Conservation (phyloP, 2,888 invertebrate species). For the Idaea straminata region DNA sequence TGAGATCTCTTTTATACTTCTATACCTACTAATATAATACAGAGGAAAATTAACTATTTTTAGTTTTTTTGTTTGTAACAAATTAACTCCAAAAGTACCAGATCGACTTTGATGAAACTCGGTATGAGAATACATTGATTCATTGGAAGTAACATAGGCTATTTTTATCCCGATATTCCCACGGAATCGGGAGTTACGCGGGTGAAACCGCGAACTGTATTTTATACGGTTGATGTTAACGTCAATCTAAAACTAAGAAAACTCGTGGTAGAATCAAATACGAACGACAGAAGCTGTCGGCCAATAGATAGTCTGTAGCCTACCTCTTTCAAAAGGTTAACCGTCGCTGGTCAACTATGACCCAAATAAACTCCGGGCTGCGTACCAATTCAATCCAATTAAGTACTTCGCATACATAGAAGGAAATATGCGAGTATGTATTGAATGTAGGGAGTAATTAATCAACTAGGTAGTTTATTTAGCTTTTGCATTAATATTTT, state of each 20-base stretch:
- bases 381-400: conserved; percentile 69
- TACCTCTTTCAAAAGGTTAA: conserved; percentile 41
- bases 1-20: too few relatives aligned
- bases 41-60: too few relatives aligned
- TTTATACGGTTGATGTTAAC: too few relatives aligned
- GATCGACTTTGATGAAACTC: too few relatives aligned
- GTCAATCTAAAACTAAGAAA: not conserved
- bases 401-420: conserved; percentile 56
- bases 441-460: not conserved
- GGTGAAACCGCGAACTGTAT: too few relatives aligned
- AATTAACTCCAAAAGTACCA: too few relatives aligned
- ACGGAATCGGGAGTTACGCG: too few relatives aligned
- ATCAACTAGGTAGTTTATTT: not conserved
- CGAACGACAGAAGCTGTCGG: not conserved
- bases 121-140: too few relatives aligned
- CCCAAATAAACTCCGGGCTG: conserved; percentile 62
- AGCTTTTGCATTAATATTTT: not conserved
- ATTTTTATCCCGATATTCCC: too few relatives aligned
- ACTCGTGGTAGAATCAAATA: not conserved
- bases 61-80: too few relatives aligned
- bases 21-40: too few relatives aligned
- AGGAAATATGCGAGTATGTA: conserved; percentile 26
- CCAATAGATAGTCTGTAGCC: not conserved
- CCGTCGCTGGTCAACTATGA: conserved; percentile 55
- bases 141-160: too few relatives aligned